phyloP scores from a whole-genome alignment of 2,113 vertebrate genomes.

The Brachypodius melanocephalos region DNA sequence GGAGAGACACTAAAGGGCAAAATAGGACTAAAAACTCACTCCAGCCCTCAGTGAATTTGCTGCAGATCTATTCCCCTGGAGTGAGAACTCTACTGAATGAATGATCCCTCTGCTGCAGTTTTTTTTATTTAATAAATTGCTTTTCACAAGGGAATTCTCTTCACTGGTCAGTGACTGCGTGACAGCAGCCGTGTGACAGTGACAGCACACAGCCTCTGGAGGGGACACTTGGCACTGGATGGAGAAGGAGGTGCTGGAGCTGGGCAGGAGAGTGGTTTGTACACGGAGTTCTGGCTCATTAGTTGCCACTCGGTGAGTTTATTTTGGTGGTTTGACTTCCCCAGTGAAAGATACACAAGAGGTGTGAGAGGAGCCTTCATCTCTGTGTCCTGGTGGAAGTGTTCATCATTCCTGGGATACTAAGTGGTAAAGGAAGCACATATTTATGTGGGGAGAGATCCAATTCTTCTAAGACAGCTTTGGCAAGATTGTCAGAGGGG shows the following conservation, averaged over 20 bases:
- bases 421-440: background rate
- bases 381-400: background rate
- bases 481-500: background rate
- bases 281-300: background rate
- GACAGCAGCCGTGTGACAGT: background rate
- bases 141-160: background rate
- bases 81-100: background rate
- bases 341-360: background rate
- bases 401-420: background rate
- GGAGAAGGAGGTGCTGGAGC: background rate
- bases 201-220: background rate
- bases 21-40: background rate
- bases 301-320: background rate
- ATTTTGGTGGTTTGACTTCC: background rate
- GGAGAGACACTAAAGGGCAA: background rate
- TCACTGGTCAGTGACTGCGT: background rate
- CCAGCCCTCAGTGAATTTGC: background rate
- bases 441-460: background rate
- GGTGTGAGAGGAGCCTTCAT: background rate
- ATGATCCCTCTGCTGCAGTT: background rate
- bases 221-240: background rate
- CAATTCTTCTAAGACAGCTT: background rate
- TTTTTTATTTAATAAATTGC: background rate
- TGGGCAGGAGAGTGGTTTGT: background rate
- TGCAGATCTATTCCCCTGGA: background rate